A percentile compares a stretch with the other conserved stretches of the same genome.
phyloP scores from a whole-genome alignment of 2,888 invertebrate genomes.

The Agrochola litura region DNA sequence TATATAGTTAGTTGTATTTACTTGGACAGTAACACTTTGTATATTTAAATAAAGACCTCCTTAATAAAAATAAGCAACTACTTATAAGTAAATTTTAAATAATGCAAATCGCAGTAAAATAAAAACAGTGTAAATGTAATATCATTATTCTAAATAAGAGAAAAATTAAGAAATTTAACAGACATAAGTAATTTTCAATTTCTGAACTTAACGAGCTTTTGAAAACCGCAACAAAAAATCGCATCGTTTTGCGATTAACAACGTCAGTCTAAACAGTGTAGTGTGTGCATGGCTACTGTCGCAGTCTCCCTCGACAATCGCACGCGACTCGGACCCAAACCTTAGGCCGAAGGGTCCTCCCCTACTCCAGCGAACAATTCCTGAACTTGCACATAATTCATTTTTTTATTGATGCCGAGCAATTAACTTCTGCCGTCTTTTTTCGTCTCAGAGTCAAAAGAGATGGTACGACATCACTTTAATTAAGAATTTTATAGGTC shows the following conservation, averaged over 20 bases:
- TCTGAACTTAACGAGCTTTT: conserved; percentile 13
- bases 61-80: no score
- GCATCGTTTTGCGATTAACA: conserved; percentile 31
- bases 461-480: conserved; percentile 62
- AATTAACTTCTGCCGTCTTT: conserved; percentile 77
- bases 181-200: neutral
- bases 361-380: conserved; percentile 69
- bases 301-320: conserved; percentile 67
- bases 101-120: neutral
- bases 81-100: neutral
- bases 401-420: conserved; percentile 81
- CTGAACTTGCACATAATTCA: conserved; percentile 78
- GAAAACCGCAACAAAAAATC: conserved; percentile 6
- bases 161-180: neutral
- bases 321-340: conserved; percentile 71
- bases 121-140: neutral
- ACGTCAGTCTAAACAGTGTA: conserved; percentile 22
- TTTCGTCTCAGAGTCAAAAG: conserved; percentile 56
- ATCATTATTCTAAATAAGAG: neutral
- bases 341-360: conserved; percentile 71
- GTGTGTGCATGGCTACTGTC: conserved; percentile 52
- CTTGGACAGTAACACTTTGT: no score
- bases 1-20: no score
- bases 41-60: no score
- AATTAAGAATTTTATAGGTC: conserved; percentile 66